Conservation (phyloP, 2,797 vertebrate species). For the Notolabrus celidotus region DNA sequence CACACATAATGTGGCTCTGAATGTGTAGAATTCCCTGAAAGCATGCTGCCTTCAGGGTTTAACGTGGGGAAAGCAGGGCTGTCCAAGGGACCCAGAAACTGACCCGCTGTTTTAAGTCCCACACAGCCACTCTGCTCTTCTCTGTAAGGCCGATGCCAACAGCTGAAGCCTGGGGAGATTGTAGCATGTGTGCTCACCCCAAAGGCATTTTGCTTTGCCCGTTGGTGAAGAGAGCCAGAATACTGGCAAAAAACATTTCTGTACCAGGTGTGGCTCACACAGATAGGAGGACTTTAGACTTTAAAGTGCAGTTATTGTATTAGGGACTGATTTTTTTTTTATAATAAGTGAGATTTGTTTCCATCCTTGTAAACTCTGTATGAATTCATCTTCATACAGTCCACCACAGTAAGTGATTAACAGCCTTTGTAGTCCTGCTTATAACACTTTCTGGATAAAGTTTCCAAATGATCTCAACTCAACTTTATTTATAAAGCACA, state of each 20-base stretch:
- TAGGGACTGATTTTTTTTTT: no score
- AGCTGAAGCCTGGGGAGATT: conserved; percentile 77
- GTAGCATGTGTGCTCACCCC: conserved; percentile 74
- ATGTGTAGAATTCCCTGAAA: conserved; percentile 70
- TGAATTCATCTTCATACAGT: no score
- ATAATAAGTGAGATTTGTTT: no score
- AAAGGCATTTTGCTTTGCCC: conserved; percentile 78
- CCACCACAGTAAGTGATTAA: no score
- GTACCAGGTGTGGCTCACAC: conserved; percentile 32
- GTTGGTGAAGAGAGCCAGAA: conserved; percentile 31
- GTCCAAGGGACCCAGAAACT: conserved; percentile 52
- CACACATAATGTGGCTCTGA: conserved; percentile 10
- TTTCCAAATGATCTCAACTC: no score
- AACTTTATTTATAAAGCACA: no score
- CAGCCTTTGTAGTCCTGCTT: no score
- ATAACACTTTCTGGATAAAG: no score
- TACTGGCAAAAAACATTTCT: conserved; percentile 57
- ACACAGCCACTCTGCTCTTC: conserved; percentile 33
- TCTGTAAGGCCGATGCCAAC: conserved; percentile 61
- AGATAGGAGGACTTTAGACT: no score
- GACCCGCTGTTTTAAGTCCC: conserved; percentile 45
- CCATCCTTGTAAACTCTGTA: no score
- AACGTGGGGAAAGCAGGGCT: conserved; percentile 36
- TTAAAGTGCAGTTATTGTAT: no score
- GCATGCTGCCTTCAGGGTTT: conserved; percentile 56